Evolutionary conservation across 2,888 invertebrate genomes (phyloP).

Genomic region (Limnephilus marmoratus): DNA sequence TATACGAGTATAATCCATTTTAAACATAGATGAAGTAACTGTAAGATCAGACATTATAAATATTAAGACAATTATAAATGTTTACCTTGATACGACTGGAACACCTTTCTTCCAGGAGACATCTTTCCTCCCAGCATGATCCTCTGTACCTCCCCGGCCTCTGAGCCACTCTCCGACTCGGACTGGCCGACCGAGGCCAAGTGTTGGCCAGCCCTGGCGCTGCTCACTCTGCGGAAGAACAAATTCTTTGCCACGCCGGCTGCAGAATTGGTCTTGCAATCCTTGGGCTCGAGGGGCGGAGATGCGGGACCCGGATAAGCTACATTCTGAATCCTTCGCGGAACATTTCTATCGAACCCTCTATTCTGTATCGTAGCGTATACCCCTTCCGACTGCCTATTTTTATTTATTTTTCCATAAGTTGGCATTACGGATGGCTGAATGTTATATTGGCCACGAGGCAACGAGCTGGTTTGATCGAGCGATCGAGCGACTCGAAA

Average conservation of each 20-base stretch:
- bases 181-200: slow-evolving; percentile 69
- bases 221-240: slow-evolving; percentile 68
- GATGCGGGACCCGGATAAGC: background rate
- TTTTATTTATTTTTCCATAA: slow-evolving; percentile 55
- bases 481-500: background rate
- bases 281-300: background rate
- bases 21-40: too few relatives aligned
- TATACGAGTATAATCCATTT: too few relatives aligned
- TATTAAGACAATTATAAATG: background rate
- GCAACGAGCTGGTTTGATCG: background rate
- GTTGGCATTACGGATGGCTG: background rate
- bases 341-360: slow-evolving; percentile 69
- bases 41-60: background rate
- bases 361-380: slow-evolving; percentile 67
- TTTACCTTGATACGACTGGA: slow-evolving; percentile 14
- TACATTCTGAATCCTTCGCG: background rate
- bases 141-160: slow-evolving; percentile 84
- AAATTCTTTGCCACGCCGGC: slow-evolving; percentile 61
- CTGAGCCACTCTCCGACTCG: slow-evolving; percentile 85
- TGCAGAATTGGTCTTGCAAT: slow-evolving; percentile 53
- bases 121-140: slow-evolving; percentile 73
- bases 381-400: slow-evolving; percentile 4
- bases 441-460: background rate
- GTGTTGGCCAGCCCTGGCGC: slow-evolving; percentile 67
- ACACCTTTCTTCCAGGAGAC: background rate